These are phyloP conservation scores for Biston betularia DNA, from an alignment of 2,888 invertebrate genomes.

Conservation along the genomic window DNA sequence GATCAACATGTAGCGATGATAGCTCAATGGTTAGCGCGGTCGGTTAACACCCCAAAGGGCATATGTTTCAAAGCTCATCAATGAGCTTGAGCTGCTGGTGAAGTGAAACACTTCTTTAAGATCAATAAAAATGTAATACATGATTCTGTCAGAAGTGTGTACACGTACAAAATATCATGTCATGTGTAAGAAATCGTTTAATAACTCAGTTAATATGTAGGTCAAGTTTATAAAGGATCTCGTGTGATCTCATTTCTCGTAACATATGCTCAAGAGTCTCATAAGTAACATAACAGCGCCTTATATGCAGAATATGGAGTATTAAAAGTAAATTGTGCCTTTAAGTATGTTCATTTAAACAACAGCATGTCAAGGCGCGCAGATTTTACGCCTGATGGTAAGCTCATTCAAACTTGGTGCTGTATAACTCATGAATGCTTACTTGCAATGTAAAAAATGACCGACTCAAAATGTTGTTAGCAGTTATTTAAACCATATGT, in stretches of 20 bases:
- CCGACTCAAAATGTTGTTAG: too few species aligned
- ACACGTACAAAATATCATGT: not conserved
- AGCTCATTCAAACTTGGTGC: not conserved
- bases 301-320: conserved; percentile 15
- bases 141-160: too few species aligned
- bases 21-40: too few species aligned
- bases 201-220: conserved; percentile 14
- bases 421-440: not conserved
- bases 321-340: conserved; percentile 10
- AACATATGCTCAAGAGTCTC: conserved; percentile 2
- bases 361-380: not conserved
- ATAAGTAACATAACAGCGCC: conserved; percentile 15
- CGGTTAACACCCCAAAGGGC: too few species aligned
- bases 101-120: too few species aligned
- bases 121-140: too few species aligned
- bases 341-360: conserved; percentile 12
- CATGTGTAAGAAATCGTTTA: conserved; percentile 8
- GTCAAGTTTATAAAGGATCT: conserved; percentile 30
- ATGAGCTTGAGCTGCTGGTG: too few species aligned
- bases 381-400: conserved; percentile 2
- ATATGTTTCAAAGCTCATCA: too few species aligned
- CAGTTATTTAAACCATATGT: too few species aligned
- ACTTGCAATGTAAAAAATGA: not conserved
- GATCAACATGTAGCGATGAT: too few species aligned
- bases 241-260: conserved; percentile 23